Percentiles rank a stretch among this genome's conserved stretches.
These are phyloP conservation scores for Lepidocolaptes lacrymiger DNA, from an alignment of 2,797 vertebrate genomes.

Conservation along the genomic window DNA sequence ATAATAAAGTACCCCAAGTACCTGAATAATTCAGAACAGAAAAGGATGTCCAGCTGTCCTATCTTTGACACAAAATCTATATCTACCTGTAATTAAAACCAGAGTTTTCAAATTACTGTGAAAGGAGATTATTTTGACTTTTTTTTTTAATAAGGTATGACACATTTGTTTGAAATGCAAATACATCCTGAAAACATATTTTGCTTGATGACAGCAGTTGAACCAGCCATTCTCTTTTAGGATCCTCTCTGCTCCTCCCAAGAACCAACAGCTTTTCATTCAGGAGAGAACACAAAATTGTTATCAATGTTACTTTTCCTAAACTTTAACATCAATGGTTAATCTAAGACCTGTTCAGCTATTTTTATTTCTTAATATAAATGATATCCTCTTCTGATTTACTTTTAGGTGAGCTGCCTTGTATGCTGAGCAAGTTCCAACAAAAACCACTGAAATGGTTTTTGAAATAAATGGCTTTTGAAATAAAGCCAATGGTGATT, in stretches of 20 bases:
- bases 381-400: not conserved
- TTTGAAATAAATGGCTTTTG: too few relatives aligned
- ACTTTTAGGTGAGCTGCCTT: not conserved
- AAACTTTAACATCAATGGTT: not conserved
- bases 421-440: not conserved
- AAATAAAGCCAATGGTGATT: not conserved
- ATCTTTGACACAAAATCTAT: not conserved
- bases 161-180: not conserved
- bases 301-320: not conserved
- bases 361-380: not conserved
- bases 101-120: not conserved
- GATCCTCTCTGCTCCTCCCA: not conserved
- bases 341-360: not conserved
- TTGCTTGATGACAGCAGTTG: not conserved
- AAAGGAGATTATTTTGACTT: not conserved
- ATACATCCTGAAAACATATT: not conserved
- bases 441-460: not conserved
- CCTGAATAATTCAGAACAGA: not conserved
- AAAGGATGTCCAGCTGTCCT: not conserved
- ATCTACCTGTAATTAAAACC: not conserved
- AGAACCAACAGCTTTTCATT: not conserved
- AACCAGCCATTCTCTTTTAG: not conserved
- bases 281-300: not conserved
- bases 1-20: not conserved
- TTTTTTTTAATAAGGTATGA: not conserved